phyloP scores from a whole-genome alignment of 2,888 invertebrate species.

The Thalpophila matura region DNA sequence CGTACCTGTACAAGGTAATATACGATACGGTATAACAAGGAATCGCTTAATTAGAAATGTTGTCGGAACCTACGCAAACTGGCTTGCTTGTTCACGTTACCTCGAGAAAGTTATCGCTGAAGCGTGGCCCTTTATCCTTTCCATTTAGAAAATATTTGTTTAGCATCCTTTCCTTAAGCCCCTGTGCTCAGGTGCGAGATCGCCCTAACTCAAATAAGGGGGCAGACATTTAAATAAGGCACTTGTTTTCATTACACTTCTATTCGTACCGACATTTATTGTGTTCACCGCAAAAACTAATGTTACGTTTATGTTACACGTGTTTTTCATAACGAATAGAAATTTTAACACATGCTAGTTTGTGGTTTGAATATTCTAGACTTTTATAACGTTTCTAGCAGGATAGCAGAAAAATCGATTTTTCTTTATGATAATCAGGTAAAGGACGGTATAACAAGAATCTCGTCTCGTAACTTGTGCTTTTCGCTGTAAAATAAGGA shows the following conservation, averaged over 20 bases:
- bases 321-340: slow-evolving; percentile 23
- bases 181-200: slow-evolving; percentile 85
- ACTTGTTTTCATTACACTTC: slow-evolving; percentile 82
- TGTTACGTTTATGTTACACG: slow-evolving; percentile 48
- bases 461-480: not conserved
- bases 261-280: slow-evolving; percentile 65
- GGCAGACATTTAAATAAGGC: slow-evolving; percentile 85
- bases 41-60: slow-evolving; percentile 83
- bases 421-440: slow-evolving; percentile 6
- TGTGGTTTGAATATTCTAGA: slow-evolving; percentile 7
- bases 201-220: slow-evolving; percentile 86
- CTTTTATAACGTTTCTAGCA: not conserved
- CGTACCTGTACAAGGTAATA: slow-evolving; percentile 57
- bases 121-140: slow-evolving; percentile 86
- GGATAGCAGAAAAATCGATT: not conserved
- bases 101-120: slow-evolving; percentile 83
- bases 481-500: not conserved
- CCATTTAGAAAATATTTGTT: slow-evolving; percentile 89
- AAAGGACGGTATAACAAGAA: not conserved
- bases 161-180: slow-evolving; percentile 88
- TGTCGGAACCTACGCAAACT: slow-evolving; percentile 81
- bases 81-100: slow-evolving; percentile 79
- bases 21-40: slow-evolving; percentile 67
- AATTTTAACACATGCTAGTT: slow-evolving; percentile 28
- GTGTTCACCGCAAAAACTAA: slow-evolving; percentile 61